Conservation (phyloP, 2,797 vertebrate species). For the Pagetopsis macropterus region DNA sequence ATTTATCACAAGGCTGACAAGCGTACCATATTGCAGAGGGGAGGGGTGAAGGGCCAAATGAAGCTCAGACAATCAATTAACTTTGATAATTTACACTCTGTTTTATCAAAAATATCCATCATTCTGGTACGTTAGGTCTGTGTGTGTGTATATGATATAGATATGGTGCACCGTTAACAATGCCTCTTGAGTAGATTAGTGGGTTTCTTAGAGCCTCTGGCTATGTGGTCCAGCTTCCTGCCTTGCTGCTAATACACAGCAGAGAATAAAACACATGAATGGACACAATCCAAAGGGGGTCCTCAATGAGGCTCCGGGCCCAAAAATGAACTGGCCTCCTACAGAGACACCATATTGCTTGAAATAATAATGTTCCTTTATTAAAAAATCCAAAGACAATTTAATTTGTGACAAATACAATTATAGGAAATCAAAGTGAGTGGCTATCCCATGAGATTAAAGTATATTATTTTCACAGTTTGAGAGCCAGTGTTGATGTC, state of each 20-base stretch:
- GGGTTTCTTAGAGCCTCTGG: conserved; percentile 87
- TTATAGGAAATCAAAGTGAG: conserved; percentile 76
- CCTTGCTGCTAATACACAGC: conserved; percentile 86
- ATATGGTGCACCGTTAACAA: conserved; percentile 86
- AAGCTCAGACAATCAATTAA: conserved; percentile 95
- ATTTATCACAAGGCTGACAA: conserved; percentile 98
- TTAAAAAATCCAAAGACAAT: conserved; percentile 82
- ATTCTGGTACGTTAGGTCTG: conserved; percentile 13
- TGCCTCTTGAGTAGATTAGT: conserved; percentile 86
- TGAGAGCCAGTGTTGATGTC: conserved; percentile 69
- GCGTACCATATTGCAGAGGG: conserved; percentile 93
- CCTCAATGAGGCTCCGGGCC: conserved; percentile 69
- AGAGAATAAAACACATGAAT: conserved; percentile 92
- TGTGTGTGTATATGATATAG: conserved; percentile 70
- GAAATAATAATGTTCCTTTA: conserved; percentile 81
- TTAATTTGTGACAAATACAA: conserved; percentile 78
- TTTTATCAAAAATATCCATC: conserved; percentile 28
- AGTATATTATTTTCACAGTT: conserved; percentile 74
- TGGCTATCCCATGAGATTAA: conserved; percentile 69
- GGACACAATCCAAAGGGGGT: conserved; percentile 77
- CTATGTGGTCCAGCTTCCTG: conserved; percentile 82
- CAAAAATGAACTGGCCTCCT: conserved; percentile 80
- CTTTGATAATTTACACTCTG: conserved; percentile 86
- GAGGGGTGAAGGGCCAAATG: conserved; percentile 89
- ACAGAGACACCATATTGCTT: conserved; percentile 84